Percentiles rank a stretch among this genome's conserved stretches.
Evolutionary conservation across 1,140 invertebrate species (phyloP).

Genomic region (Scaptomyza graminum): DNA sequence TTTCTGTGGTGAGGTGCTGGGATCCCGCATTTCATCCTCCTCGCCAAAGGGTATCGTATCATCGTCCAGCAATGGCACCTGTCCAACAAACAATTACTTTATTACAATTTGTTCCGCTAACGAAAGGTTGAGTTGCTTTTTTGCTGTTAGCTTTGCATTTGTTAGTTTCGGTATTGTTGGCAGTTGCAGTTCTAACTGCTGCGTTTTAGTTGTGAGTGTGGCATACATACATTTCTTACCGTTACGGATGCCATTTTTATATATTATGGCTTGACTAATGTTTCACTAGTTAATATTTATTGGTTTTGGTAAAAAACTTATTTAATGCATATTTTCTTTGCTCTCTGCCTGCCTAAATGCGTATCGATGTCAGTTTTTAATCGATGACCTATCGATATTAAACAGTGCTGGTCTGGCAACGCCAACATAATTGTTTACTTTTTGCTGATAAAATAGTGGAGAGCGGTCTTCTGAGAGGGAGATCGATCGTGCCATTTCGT

Average conservation of each 20-base stretch:
- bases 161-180: constrained; percentile 23
- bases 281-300: constrained; percentile 39
- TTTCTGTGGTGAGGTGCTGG: constrained; percentile 75
- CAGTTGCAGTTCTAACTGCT: constrained; percentile 21
- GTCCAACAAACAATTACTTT: constrained; percentile 45
- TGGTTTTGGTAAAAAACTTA: constrained; percentile 16
- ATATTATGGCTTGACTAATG: constrained; percentile 28
- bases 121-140: constrained; percentile 5
- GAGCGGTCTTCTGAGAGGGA: constrained; percentile 11
- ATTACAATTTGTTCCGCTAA: constrained; percentile 12
- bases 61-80: constrained; percentile 92
- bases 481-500: background rate
- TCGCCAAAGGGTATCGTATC: constrained; percentile 94
- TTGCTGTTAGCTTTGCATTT: constrained; percentile 15
- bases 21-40: constrained; percentile 88
- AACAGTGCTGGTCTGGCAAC: constrained; percentile 27
- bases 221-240: constrained; percentile 84
- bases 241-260: constrained; percentile 79
- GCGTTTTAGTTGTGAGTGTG: constrained; percentile 60
- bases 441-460: constrained; percentile 44
- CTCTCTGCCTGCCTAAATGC: constrained; percentile 57
- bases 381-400: constrained; percentile 4
- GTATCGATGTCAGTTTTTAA: constrained; percentile 9
- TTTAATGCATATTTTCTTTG: constrained; percentile 64
- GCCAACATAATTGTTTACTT: constrained; percentile 49